A percentile compares a stretch with the other conserved stretches of the same genome.
phyloP scores from a whole-genome alignment of 2,113 vertebrate genomes.

The Amblyornis subalaris region DNA sequence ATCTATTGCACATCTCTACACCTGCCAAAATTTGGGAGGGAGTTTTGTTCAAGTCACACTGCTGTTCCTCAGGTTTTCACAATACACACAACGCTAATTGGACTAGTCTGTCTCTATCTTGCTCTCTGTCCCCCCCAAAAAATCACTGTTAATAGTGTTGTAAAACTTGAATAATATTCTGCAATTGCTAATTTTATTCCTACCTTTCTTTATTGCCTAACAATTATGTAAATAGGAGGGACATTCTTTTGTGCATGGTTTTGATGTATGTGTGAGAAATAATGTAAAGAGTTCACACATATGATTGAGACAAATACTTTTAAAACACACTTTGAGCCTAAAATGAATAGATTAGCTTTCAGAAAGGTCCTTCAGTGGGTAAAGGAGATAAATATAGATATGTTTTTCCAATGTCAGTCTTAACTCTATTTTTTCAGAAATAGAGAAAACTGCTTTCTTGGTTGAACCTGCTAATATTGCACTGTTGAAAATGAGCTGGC shows the following conservation, averaged over 20 bases:
- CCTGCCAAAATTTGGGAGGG: not conserved
- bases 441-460: not conserved
- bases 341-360: not conserved
- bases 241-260: not conserved
- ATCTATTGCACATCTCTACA: conserved; percentile 11
- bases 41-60: not conserved
- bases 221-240: not conserved
- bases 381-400: not conserved
- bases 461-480: not conserved
- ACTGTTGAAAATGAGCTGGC: not conserved
- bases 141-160: not conserved
- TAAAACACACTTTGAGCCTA: not conserved
- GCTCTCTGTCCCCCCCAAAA: rapidly evolving
- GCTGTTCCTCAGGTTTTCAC: not conserved
- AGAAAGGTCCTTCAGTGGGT: not conserved
- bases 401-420: not conserved
- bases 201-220: not conserved
- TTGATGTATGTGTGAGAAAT: not conserved
- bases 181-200: not conserved
- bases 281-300: not conserved
- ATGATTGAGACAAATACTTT: not conserved
- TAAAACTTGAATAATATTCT: not conserved
- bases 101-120: not conserved
- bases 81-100: rapidly evolving
- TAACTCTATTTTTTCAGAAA: not conserved